A percentile compares a stretch with the other conserved stretches of the same genome.
These are phyloP conservation scores for Zapus hudsonius DNA, from an alignment of 2,113 vertebrate genomes.

Conservation along the genomic window DNA sequence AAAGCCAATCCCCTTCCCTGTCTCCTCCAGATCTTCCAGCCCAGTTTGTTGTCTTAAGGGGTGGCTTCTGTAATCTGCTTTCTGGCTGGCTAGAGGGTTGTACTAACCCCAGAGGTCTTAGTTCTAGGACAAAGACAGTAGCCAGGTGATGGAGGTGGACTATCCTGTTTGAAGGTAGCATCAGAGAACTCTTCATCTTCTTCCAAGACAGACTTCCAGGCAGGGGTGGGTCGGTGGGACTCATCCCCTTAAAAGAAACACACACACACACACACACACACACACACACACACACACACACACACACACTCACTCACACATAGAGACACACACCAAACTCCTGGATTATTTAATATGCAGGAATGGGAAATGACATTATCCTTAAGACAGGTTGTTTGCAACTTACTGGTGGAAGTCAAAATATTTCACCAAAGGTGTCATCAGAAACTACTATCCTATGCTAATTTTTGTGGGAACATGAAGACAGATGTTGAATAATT, in stretches of 20 bases:
- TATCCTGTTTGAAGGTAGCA: not conserved
- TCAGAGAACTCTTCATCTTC: not conserved
- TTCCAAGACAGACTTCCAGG: not conserved
- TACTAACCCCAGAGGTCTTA: not conserved
- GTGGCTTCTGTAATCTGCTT: slow-evolving; percentile 44
- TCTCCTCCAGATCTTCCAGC: slow-evolving; percentile 7
- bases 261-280: too few species aligned
- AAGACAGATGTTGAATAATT: slow-evolving; percentile 91
- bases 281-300: too few species aligned
- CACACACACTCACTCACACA: too few species aligned
- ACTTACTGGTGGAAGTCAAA: slow-evolving; percentile 89
- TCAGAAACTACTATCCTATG: slow-evolving; percentile 90
- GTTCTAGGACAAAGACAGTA: slow-evolving; percentile 53
- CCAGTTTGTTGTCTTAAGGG: slow-evolving; percentile 6
- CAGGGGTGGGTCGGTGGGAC: slow-evolving; percentile 10
- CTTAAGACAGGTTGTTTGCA: slow-evolving; percentile 90
- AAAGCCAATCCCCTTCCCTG: not conserved
- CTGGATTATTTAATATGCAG: slow-evolving; percentile 86
- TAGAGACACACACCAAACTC: slow-evolving; percentile 69
- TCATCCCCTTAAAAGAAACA: slow-evolving; percentile 55
- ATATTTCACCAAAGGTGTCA: slow-evolving; percentile 90
- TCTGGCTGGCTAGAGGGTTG: not conserved
- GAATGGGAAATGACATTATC: slow-evolving; percentile 87
- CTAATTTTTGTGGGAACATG: slow-evolving; percentile 90
- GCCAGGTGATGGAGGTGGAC: not conserved